Percentiles rank a stretch among this genome's conserved stretches.
phyloP scores from a whole-genome alignment of 2,797 vertebrate species.

The Siniperca undulata region DNA sequence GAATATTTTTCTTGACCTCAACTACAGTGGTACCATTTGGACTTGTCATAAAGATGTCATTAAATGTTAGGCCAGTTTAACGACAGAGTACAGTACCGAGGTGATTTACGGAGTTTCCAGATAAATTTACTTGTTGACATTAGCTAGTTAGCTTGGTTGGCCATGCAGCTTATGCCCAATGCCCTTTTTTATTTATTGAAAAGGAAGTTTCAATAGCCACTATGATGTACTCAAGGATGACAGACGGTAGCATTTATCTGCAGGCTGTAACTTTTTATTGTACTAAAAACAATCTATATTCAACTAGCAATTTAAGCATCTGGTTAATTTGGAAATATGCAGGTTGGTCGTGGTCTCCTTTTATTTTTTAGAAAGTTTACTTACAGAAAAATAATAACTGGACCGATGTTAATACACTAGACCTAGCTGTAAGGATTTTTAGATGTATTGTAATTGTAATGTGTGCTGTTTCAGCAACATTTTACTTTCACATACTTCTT shows the following conservation, averaged over 20 bases:
- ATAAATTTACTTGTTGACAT: too few species aligned
- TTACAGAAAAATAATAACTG: neutral
- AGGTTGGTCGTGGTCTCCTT: neutral
- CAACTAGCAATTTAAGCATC: neutral
- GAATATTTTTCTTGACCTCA: too few species aligned
- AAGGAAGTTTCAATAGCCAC: neutral
- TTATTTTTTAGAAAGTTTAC: neutral
- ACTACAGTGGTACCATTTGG: too few species aligned
- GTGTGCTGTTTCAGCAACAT: neutral
- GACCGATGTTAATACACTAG: neutral
- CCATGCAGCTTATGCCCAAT: too few species aligned
- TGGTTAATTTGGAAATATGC: neutral
- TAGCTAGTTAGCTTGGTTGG: too few species aligned
- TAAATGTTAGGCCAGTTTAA: too few species aligned
- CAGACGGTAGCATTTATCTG: neutral
- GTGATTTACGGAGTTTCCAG: too few species aligned
- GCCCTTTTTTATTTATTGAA: neutral
- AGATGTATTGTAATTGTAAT: neutral
- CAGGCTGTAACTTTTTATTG: neutral
- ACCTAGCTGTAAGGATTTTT: neutral
- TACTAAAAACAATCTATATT: neutral
- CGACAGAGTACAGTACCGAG: too few species aligned
- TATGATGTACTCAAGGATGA: neutral
- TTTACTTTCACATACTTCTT: neutral
- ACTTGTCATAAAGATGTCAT: too few species aligned